These are phyloP conservation scores for Odocoileus hemionus DNA, from an alignment of 2,113 vertebrate species.

Conservation along the genomic window DNA sequence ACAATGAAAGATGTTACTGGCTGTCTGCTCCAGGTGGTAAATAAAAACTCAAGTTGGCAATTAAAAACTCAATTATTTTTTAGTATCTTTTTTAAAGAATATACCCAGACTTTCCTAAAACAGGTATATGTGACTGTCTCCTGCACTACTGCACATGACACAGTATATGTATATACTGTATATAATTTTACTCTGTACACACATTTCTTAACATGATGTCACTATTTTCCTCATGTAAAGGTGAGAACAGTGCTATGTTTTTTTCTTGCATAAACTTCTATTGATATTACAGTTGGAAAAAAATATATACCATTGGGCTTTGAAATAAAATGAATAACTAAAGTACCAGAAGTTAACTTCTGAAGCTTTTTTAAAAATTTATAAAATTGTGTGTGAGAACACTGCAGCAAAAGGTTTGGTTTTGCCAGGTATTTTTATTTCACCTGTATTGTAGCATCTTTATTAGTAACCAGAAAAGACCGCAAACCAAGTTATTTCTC, in stretches of 20 bases:
- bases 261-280: not conserved
- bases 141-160: not conserved
- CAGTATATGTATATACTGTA: no score
- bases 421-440: not conserved
- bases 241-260: not conserved
- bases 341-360: not conserved
- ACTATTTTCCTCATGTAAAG: not conserved
- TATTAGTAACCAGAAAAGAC: not conserved
- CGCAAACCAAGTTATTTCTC: not conserved
- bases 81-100: not conserved
- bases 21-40: not conserved
- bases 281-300: not conserved
- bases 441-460: not conserved
- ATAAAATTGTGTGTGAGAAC: not conserved
- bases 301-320: not conserved
- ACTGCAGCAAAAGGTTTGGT: not conserved
- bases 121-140: not conserved
- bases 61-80: not conserved
- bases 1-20: not conserved
- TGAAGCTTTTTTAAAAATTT: not conserved
- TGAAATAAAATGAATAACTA: not conserved
- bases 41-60: not conserved
- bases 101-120: not conserved
- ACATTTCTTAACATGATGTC: not conserved
- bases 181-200: not conserved